Evolutionary conservation across 2,113 vertebrate genomes (phyloP), one percentile per base, ranked within the genome.

Genomic region (Morone saxatilis): DNA sequence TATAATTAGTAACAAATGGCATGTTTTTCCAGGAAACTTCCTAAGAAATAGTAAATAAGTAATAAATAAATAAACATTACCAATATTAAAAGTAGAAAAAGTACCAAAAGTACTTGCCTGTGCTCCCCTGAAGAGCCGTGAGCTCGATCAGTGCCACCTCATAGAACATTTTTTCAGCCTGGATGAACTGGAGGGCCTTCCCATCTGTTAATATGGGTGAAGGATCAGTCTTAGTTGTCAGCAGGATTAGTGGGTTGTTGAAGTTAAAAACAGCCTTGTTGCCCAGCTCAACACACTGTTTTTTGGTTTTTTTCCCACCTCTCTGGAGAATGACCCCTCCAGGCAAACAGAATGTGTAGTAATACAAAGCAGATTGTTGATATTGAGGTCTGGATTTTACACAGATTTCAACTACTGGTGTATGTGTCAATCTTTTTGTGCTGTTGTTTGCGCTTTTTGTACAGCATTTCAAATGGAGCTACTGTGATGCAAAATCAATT

Each of bases 131-230:
- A 22, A 94, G 86, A 89, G 93, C 91, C 0, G 92, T 89, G 88
- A 96, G 95, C 81, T 94, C 91, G 71, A 95, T 93, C 92, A 94
- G 75, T 72, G 93, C 93, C 93, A 95, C 95, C 72, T 94, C 92
- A 62, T 96, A 96, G 94, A 95, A 95, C 94, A 95, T 96, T 91
- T 95, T 96, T 80, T 95, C 95, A 38, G 95, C 91, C 56, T 92
- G 93, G 89, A 91, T 95, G 94, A 97, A 95, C 94, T 81, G 70
- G 19, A 92, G 93, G 8, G 90, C 94, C 88, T 96, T 96, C 84
- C 92, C 93, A 90, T 95, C 95, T 97, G 94, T 95, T 96, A 95
- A 92, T 93, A 86, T 86, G 71, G 85, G 93, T 95, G 87, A 95
- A 95, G 94, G 93, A 94, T 95, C 91, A 92, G 91, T 86, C 86